phyloP scores from a whole-genome alignment of 2,113 vertebrate species.

The Chitala chitala region DNA sequence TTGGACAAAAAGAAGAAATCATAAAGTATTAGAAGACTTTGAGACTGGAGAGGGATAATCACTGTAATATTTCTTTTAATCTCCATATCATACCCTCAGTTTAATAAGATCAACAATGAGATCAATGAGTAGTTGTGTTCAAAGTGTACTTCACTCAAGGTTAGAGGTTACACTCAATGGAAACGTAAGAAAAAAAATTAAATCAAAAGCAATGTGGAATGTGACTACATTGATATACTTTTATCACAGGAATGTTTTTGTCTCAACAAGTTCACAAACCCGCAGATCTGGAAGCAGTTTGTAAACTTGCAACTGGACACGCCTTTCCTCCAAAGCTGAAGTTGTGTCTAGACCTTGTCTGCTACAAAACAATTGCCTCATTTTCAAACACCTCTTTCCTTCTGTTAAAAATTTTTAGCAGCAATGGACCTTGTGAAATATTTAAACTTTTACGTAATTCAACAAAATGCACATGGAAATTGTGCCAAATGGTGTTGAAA shows the following conservation, averaged over 20 bases:
- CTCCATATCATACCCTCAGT: slow-evolving; percentile 4
- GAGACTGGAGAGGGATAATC: not conserved
- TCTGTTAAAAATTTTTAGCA: too few species aligned
- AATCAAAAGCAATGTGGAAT: not conserved
- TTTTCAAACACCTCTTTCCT: too few species aligned
- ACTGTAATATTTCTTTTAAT: slow-evolving; percentile 10
- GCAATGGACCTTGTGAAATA: too few species aligned
- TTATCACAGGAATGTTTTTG: not conserved
- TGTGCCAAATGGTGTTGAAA: too few species aligned
- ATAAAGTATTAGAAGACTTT: not conserved
- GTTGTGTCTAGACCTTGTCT: not conserved
- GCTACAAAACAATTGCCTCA: not conserved
- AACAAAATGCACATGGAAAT: too few species aligned
- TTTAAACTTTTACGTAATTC: too few species aligned
- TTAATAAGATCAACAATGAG: not conserved
- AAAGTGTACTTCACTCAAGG: not conserved
- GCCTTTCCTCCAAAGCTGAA: not conserved
- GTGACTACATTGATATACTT: not conserved
- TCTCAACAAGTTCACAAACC: not conserved
- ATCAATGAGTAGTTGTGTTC: not conserved
- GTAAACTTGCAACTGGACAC: not conserved
- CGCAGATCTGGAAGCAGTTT: not conserved
- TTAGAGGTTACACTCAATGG: slow-evolving; percentile 4
- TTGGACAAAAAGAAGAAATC: not conserved
- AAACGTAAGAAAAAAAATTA: not conserved